phyloP scores from a whole-genome alignment of 2,888 invertebrate genomes.

The Ormyrus pomaceus region DNA sequence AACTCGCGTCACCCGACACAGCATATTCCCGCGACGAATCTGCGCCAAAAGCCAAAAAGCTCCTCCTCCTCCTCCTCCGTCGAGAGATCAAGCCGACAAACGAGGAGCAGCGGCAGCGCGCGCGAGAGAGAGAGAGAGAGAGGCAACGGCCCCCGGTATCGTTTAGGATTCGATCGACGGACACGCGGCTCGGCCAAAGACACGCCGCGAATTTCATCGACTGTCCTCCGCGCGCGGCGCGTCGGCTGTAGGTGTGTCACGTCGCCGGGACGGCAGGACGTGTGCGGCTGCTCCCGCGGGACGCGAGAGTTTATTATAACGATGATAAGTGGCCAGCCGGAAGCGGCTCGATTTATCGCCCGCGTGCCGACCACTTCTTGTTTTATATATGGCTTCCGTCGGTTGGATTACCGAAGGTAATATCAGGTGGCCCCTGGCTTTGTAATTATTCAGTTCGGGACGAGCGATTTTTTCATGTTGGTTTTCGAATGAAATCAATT shows the following conservation, averaged over 20 bases:
- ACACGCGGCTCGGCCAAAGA: background rate
- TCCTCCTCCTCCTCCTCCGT: no score
- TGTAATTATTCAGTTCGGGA: no score
- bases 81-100: no score
- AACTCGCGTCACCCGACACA: no score
- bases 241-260: background rate
- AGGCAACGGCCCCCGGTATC: background rate
- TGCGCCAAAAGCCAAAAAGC: no score
- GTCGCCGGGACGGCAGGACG: background rate
- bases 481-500: no score
- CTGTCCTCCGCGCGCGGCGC: background rate
- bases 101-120: background rate
- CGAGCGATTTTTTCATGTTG: no score
- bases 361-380: background rate
- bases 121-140: background rate
- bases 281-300: background rate
- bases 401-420: background rate
- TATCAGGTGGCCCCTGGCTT: no score
- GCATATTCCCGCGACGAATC: no score
- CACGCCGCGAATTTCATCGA: conserved; percentile 18
- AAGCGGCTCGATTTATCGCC: background rate
- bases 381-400: conserved; percentile 1
- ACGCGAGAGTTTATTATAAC: conserved; percentile 8
- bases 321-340: background rate
- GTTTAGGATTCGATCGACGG: conserved; percentile 23